phyloP scores from a whole-genome alignment of 2,113 vertebrate species.

The Athene noctua region DNA sequence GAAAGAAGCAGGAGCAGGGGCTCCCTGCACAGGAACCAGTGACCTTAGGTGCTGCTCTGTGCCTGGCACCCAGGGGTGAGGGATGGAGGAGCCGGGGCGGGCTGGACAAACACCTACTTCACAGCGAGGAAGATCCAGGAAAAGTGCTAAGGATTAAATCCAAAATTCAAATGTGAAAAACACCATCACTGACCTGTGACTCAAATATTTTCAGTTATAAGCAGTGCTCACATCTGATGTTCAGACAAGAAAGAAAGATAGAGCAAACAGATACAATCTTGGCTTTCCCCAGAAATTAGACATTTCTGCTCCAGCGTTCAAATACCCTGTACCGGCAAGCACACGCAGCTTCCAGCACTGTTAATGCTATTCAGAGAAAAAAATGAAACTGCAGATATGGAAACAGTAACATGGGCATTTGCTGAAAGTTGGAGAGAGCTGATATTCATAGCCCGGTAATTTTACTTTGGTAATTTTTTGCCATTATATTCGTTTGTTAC shows the following conservation, averaged over 20 bases:
- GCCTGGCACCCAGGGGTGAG: neutral
- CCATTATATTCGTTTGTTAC: neutral
- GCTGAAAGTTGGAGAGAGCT: neutral
- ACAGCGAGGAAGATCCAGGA: neutral
- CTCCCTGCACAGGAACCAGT: neutral
- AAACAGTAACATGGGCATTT: neutral
- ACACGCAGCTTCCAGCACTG: neutral
- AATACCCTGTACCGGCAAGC: neutral
- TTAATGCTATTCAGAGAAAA: neutral
- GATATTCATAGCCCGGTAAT: neutral
- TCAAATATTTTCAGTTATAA: constrained; percentile 12
- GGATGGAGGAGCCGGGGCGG: neutral
- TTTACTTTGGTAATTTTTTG: neutral
- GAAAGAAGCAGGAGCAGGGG: neutral
- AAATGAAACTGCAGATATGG: neutral
- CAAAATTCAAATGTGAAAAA: neutral
- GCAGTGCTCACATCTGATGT: neutral
- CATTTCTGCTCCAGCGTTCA: neutral
- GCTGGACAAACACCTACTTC: neutral
- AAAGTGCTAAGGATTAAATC: neutral
- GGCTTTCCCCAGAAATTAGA: neutral
- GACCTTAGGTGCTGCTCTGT: neutral
- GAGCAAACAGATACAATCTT: neutral
- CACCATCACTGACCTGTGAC: neutral
- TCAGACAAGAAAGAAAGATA: neutral